These are phyloP conservation scores for Blastobasis lacticolella DNA, from an alignment of 2,888 invertebrate genomes.

Conservation along the genomic window DNA sequence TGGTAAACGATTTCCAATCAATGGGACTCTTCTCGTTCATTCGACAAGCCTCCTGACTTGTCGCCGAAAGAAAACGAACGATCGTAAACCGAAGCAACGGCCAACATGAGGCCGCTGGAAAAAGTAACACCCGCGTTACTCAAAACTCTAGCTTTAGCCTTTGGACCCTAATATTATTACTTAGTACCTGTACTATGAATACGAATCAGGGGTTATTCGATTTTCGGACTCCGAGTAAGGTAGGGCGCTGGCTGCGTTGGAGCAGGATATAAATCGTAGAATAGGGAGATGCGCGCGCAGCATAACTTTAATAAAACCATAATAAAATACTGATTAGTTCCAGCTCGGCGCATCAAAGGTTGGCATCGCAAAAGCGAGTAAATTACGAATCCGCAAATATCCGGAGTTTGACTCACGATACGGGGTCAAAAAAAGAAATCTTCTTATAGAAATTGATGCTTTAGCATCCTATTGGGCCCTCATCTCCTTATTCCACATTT, in stretches of 20 bases:
- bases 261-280: conserved; percentile 9
- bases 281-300: too few relatives aligned
- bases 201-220: conserved; percentile 13
- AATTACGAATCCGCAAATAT: too few relatives aligned
- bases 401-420: too few relatives aligned
- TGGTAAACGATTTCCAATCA: too few relatives aligned
- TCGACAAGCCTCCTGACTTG: conserved; percentile 5
- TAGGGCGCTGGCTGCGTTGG: conserved; percentile 6
- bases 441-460: too few relatives aligned
- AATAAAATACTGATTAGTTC: too few relatives aligned
- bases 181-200: conserved; percentile 40
- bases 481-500: conserved; percentile 3
- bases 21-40: too few relatives aligned
- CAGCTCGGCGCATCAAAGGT: too few relatives aligned
- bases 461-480: too few relatives aligned
- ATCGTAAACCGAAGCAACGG: neutral
- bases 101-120: neutral
- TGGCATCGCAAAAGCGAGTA: too few relatives aligned
- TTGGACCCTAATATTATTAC: conserved; percentile 51
- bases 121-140: conserved; percentile 33
- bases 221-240: conserved; percentile 13
- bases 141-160: conserved; percentile 33
- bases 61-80: conserved; percentile 10
- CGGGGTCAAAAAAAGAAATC: too few relatives aligned
- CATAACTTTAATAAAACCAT: too few relatives aligned